Evolutionary conservation across 1,140 invertebrate species (phyloP).

Genomic region (Lycorma delicatula): DNA sequence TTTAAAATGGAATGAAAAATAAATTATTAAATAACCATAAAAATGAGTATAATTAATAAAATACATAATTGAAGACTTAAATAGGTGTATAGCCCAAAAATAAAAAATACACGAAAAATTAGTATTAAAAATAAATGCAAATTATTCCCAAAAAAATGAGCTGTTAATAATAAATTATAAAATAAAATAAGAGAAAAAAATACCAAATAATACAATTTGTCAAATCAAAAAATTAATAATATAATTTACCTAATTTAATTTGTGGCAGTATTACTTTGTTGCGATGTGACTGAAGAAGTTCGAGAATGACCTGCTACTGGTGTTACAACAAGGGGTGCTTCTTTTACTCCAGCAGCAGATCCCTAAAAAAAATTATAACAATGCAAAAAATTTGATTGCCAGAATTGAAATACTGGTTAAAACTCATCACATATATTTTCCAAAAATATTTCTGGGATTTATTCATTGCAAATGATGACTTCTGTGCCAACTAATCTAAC

Average conservation of each 20-base stretch:
- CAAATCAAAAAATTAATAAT: too few relatives aligned
- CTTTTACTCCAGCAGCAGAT: conserved; percentile 9
- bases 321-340: conserved; percentile 21
- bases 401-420: not conserved
- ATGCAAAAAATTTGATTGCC: not conserved
- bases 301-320: conserved; percentile 22
- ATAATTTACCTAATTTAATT: not conserved
- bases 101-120: too few relatives aligned
- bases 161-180: too few relatives aligned
- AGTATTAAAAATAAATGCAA: too few relatives aligned
- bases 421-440: not conserved
- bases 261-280: conserved; percentile 10
- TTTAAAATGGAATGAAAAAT: too few relatives aligned
- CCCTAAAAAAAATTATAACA: conserved; percentile 6
- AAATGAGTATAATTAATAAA: too few relatives aligned
- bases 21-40: too few relatives aligned
- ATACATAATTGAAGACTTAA: too few relatives aligned
- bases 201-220: too few relatives aligned
- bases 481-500: not conserved
- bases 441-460: not conserved
- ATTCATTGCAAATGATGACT: not conserved
- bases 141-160: too few relatives aligned
- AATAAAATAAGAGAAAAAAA: too few relatives aligned
- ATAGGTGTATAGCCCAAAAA: too few relatives aligned
- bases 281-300: conserved; percentile 22